Evolutionary conservation across 2,797 vertebrate genomes (phyloP).

Genomic region (Parambassis ranga): DNA sequence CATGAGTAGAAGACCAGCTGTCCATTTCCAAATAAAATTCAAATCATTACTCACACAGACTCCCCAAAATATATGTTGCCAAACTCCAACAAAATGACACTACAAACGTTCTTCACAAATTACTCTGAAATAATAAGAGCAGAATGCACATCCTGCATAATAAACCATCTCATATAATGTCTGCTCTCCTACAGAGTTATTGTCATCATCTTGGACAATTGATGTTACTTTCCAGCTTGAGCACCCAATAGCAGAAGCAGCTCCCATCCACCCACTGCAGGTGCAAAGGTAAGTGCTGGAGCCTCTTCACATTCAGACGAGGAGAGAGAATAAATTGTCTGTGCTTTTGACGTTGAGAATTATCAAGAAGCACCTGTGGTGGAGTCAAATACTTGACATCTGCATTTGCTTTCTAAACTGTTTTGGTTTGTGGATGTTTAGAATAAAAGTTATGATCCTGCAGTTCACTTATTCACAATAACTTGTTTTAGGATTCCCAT

Average conservation of each 20-base stretch:
- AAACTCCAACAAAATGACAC: too few species aligned
- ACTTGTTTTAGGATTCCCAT: not conserved
- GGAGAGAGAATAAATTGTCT: conserved; percentile 42
- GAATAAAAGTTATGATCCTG: conserved; percentile 17
- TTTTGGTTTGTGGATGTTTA: conserved; percentile 12
- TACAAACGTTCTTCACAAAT: too few species aligned
- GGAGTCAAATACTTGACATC: conserved; percentile 47
- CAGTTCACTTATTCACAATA: not conserved
- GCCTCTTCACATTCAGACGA: conserved; percentile 40
- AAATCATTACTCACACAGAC: too few species aligned
- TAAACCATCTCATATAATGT: too few species aligned
- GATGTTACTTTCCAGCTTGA: conserved; percentile 31
- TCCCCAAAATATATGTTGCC: too few species aligned
- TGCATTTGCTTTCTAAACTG: conserved; percentile 27
- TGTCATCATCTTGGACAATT: conserved; percentile 40
- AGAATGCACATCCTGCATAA: too few species aligned
- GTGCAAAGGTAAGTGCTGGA: conserved; percentile 39
- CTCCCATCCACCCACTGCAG: conserved; percentile 37
- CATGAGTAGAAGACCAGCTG: too few species aligned
- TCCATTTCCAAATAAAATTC: too few species aligned
- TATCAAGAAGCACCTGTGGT: conserved; percentile 34
- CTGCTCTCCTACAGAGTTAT: conserved; percentile 48
- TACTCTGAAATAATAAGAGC: too few species aligned
- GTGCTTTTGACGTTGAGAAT: conserved; percentile 41
- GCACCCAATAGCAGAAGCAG: conserved; percentile 14